phyloP scores from a whole-genome alignment of 1,140 invertebrate species.

The Pogonomyrmex barbatus region DNA sequence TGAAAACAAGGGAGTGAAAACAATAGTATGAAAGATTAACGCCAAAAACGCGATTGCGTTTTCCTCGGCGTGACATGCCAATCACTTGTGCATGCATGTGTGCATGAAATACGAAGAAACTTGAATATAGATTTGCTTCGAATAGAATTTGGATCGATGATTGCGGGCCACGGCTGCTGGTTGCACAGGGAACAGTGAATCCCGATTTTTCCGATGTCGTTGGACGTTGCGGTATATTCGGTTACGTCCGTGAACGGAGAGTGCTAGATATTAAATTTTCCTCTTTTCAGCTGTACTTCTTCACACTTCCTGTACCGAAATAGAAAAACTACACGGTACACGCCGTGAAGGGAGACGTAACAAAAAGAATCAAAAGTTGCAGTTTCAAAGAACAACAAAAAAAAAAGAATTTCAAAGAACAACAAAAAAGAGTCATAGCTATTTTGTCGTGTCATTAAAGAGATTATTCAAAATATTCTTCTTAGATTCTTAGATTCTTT shows the following conservation, averaged over 20 bases:
- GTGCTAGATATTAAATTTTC: slow-evolving; percentile 11
- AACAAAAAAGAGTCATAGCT: background rate
- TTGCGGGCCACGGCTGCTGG: background rate
- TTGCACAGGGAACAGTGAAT: slow-evolving; percentile 4
- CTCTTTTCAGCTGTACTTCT: background rate
- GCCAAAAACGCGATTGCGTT: background rate
- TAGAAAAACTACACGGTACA: background rate
- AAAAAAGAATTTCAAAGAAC: background rate
- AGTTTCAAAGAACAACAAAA: background rate
- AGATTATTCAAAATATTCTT: no score
- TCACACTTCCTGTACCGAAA: background rate
- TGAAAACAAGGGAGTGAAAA: background rate
- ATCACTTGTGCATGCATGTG: background rate
- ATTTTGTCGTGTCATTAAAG: background rate
- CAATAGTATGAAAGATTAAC: background rate
- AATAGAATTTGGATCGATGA: background rate
- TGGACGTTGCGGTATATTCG: background rate
- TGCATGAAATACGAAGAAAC: background rate
- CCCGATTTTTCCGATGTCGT: background rate
- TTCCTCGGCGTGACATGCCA: background rate
- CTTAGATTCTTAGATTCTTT: background rate
- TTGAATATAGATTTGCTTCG: background rate
- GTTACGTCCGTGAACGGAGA: background rate
- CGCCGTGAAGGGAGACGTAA: background rate
- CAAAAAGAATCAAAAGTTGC: background rate